phyloP scores from a whole-genome alignment of 2,888 invertebrate species.

The Volucella zonaria region DNA sequence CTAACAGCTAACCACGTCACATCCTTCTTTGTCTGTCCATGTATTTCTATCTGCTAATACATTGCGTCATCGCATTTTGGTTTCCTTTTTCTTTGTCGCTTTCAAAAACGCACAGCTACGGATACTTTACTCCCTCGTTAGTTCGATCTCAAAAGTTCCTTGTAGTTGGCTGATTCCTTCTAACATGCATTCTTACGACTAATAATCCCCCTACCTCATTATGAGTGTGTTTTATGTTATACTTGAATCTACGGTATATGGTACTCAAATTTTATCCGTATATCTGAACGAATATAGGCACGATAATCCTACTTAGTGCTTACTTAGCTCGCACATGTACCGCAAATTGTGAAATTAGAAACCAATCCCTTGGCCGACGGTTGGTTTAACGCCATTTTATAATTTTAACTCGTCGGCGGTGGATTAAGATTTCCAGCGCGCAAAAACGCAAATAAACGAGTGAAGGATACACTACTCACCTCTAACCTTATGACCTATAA shows the following conservation, averaged over 20 bases:
- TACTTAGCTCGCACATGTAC: constrained; percentile 13
- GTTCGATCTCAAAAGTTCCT: too few relatives aligned
- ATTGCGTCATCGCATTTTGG: too few relatives aligned
- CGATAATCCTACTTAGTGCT: constrained; percentile 5
- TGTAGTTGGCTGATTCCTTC: too few relatives aligned
- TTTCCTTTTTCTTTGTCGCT: too few relatives aligned
- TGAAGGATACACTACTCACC: constrained; percentile 59
- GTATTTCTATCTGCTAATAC: too few relatives aligned
- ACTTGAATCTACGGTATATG: not conserved
- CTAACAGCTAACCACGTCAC: too few relatives aligned
- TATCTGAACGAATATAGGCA: not conserved
- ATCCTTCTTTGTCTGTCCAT: too few relatives aligned
- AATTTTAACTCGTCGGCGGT: constrained; percentile 18
- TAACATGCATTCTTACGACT: too few relatives aligned
- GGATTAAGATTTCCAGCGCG: constrained; percentile 48
- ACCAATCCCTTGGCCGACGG: constrained; percentile 38
- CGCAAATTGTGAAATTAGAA: constrained; percentile 60
- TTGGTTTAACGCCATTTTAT: constrained; percentile 7
- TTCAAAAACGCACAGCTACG: too few relatives aligned
- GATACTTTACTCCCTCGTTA: too few relatives aligned
- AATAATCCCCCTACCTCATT: too few relatives aligned
- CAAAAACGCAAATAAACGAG: constrained; percentile 50
- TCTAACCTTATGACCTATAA: constrained; percentile 71
- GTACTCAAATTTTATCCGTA: not conserved
- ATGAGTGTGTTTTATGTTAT: too few relatives aligned